phyloP scores from a whole-genome alignment of 2,888 invertebrate genomes.

The Stenotaenia linearis region DNA sequence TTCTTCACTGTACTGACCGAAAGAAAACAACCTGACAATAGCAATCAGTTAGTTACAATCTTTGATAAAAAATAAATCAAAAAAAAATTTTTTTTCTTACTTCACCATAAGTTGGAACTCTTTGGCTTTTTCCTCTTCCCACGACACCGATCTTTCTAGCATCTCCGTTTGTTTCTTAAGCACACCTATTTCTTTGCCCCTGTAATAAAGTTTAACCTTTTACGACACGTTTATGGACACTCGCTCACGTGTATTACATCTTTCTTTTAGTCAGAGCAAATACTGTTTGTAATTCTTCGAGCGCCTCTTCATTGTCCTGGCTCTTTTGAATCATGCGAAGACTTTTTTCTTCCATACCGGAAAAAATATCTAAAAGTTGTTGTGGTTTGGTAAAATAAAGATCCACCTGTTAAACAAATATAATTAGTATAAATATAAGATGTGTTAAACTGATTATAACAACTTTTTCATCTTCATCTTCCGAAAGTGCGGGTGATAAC shows the following conservation, averaged over 20 bases:
- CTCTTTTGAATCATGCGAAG: neutral
- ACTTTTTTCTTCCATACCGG: neutral
- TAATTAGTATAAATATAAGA: too few species aligned
- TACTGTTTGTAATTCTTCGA: neutral
- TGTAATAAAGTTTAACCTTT: neutral
- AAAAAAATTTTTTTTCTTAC: neutral
- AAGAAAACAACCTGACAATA: slow-evolving; percentile 23
- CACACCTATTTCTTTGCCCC: neutral
- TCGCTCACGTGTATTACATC: neutral
- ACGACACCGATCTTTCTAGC: neutral
- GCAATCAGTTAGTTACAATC: neutral
- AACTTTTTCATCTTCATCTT: neutral
- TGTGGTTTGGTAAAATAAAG: neutral
- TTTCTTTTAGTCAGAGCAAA: neutral
- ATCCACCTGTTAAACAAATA: neutral
- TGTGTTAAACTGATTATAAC: too few species aligned
- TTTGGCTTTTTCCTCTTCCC: slow-evolving; percentile 6
- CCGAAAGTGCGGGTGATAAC: neutral
- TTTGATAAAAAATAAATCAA: neutral
- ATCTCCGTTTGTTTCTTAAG: neutral
- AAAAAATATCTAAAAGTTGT: slow-evolving; percentile 2
- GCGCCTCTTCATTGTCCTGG: neutral
- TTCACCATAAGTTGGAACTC: neutral
- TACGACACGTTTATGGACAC: neutral
- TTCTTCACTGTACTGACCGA: slow-evolving; percentile 24